These are phyloP conservation scores for Linnaemya vulpina DNA, from an alignment of 2,888 invertebrate genomes.

Conservation along the genomic window DNA sequence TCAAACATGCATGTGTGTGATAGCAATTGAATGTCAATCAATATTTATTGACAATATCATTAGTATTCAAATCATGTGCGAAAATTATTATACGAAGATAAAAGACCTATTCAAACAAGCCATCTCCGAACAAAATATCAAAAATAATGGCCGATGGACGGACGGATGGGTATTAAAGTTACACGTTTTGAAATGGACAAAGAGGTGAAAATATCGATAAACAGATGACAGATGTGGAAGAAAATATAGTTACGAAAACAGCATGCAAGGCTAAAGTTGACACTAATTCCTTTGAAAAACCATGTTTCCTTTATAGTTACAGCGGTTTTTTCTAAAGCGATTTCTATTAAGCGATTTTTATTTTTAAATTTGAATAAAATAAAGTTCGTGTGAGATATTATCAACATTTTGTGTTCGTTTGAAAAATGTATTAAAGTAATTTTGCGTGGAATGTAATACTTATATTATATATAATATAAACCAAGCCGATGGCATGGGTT, in stretches of 20 bases:
- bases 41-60: slow-evolving; percentile 62
- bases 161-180: slow-evolving; percentile 1
- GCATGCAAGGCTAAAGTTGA: not conserved
- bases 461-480: too few relatives aligned
- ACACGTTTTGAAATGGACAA: slow-evolving; percentile 4
- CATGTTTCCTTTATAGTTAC: too few relatives aligned
- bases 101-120: slow-evolving; percentile 42
- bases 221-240: not conserved
- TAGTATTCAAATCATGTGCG: slow-evolving; percentile 68
- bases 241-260: not conserved
- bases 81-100: slow-evolving; percentile 66
- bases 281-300: not conserved
- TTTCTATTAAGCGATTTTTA: too few relatives aligned
- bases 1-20: slow-evolving; percentile 13
- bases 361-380: too few relatives aligned
- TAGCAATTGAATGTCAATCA: slow-evolving; percentile 50
- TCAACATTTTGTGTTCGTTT: too few relatives aligned
- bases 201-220: not conserved
- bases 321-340: too few relatives aligned
- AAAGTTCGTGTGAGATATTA: too few relatives aligned
- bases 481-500: too few relatives aligned
- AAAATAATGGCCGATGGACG: not conserved
- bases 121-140: slow-evolving; percentile 55
- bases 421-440: too few relatives aligned
- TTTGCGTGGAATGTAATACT: too few relatives aligned